Evolutionary conservation across 1,140 invertebrate species (phyloP).

Genomic region (Bicyclus anynana): DNA sequence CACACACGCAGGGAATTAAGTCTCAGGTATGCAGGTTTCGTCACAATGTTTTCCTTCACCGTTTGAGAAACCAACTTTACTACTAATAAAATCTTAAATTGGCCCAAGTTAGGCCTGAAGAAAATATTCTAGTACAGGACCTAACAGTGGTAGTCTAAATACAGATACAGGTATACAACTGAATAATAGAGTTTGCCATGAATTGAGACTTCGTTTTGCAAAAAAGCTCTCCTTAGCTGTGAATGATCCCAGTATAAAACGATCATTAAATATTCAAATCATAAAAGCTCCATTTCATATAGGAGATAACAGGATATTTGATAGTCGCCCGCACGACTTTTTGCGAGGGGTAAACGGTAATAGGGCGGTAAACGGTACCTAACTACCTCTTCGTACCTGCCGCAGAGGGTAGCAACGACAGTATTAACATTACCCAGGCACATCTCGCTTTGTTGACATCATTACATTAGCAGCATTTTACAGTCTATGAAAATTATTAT

Average conservation of each 20-base stretch:
- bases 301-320: constrained; percentile 5
- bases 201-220: too few relatives aligned
- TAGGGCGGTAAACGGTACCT: neutral
- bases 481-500: neutral
- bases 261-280: constrained; percentile 3
- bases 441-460: neutral
- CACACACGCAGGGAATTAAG: too few relatives aligned
- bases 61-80: too few relatives aligned
- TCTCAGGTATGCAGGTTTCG: too few relatives aligned
- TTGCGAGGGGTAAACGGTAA: neutral
- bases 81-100: too few relatives aligned
- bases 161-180: too few relatives aligned
- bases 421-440: neutral
- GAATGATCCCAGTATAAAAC: neutral
- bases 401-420: neutral
- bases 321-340: constrained; percentile 8
- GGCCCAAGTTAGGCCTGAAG: too few relatives aligned
- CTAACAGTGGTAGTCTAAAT: too few relatives aligned
- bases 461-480: neutral
- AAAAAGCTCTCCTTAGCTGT: neutral
- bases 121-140: too few relatives aligned
- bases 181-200: too few relatives aligned
- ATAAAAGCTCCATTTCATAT: neutral
- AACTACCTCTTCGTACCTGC: too few relatives aligned
- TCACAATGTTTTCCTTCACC: too few relatives aligned